phyloP scores from a whole-genome alignment of 2,113 vertebrate species.

The Chloropsis cyanopogon region DNA sequence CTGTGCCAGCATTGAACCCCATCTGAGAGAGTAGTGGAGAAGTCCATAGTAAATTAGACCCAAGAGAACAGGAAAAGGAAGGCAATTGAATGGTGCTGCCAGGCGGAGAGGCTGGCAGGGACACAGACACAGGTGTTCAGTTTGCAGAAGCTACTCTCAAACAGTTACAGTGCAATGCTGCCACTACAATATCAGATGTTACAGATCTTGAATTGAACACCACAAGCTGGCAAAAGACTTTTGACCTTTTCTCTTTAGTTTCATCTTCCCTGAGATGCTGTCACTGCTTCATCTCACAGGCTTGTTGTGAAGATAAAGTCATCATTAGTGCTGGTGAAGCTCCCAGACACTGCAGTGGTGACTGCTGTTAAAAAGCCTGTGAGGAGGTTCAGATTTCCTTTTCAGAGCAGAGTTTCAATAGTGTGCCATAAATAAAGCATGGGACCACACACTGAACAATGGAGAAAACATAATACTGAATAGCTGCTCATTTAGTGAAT shows the following conservation, averaged over 20 bases:
- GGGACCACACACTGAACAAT: constrained; percentile 25
- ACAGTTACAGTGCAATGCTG: neutral
- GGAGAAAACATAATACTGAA: constrained; percentile 17
- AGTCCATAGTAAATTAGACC: neutral
- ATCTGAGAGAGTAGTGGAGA: neutral
- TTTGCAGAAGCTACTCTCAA: neutral
- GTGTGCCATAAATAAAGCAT: constrained; percentile 17
- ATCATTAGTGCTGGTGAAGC: neutral
- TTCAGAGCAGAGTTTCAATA: constrained; percentile 11
- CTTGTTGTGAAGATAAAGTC: neutral
- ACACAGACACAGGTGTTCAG: neutral
- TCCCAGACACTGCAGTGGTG: neutral
- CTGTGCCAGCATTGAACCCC: neutral
- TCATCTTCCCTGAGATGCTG: neutral
- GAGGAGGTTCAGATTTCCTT: neutral
- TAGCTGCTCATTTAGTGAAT: neutral
- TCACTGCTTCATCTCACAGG: neutral
- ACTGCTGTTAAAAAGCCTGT: neutral
- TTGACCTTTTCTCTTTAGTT: neutral
- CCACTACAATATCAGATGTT: neutral
- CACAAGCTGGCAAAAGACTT: neutral
- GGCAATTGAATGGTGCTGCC: neutral
- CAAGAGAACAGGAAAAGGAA: neutral
- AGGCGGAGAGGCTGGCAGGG: neutral
- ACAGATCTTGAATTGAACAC: neutral